phyloP scores from a whole-genome alignment of 2,113 vertebrate genomes.

The Capreolus pygargus region DNA sequence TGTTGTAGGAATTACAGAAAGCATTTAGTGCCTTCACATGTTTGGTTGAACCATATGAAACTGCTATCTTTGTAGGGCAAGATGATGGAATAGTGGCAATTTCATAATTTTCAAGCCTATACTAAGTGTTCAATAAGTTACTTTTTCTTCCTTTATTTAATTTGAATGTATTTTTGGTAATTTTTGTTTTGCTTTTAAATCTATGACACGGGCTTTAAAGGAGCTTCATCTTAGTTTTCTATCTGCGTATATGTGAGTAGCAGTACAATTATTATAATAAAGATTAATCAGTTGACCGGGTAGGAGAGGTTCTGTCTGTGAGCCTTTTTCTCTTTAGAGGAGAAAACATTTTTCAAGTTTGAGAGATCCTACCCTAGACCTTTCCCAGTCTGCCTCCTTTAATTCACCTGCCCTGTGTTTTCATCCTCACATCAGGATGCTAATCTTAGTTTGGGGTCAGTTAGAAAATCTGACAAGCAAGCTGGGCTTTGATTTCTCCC shows the following conservation, averaged over 20 bases:
- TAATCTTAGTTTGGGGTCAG: neutral
- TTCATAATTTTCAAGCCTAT: neutral
- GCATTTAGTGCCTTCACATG: neutral
- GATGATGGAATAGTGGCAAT: neutral
- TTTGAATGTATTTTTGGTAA: neutral
- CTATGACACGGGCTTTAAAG: neutral
- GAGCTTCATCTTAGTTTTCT: neutral
- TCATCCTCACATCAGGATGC: neutral
- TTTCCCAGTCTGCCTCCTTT: neutral
- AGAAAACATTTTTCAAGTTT: neutral
- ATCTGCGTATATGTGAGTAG: neutral
- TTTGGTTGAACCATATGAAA: neutral
- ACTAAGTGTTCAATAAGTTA: neutral
- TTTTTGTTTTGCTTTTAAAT: slow-evolving; percentile 40
- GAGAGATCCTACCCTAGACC: neutral
- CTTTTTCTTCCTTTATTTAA: neutral
- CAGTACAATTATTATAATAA: neutral
- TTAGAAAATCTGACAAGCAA: neutral
- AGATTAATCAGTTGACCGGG: neutral
- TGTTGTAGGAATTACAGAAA: neutral
- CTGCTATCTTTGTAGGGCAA: neutral
- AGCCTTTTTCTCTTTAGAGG: neutral
- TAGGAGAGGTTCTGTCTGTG: neutral
- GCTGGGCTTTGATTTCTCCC: neutral
- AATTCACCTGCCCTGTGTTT: neutral